phyloP scores from a whole-genome alignment of 2,888 invertebrate species.

The Argyra leucocephala region DNA sequence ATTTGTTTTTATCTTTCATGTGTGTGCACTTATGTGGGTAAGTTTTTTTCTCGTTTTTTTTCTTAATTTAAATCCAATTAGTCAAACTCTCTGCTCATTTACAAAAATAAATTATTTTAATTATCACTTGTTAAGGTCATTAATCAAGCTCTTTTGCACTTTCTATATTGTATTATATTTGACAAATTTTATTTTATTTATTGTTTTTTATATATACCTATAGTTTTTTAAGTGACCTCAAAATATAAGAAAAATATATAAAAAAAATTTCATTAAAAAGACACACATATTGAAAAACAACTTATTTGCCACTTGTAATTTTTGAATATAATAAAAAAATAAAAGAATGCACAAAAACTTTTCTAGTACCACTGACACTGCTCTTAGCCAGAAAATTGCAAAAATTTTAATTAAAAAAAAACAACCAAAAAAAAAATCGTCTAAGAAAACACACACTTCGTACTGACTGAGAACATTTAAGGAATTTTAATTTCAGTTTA shows the following conservation, averaged over 20 bases:
- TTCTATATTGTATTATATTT: too few relatives aligned
- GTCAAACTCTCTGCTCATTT: not conserved
- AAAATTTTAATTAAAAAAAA: not conserved
- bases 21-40: not conserved
- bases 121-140: conserved; percentile 3
- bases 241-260: too few relatives aligned
- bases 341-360: too few relatives aligned
- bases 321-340: too few relatives aligned
- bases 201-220: too few relatives aligned
- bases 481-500: conserved; percentile 1
- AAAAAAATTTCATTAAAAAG: too few relatives aligned
- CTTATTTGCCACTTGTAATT: too few relatives aligned
- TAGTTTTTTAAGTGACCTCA: too few relatives aligned
- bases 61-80: not conserved
- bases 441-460: not conserved
- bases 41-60: not conserved
- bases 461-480: not conserved
- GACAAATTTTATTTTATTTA: too few relatives aligned
- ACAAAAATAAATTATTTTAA: not conserved
- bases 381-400: too few relatives aligned
- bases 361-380: too few relatives aligned
- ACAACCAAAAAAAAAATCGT: not conserved
- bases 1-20: not conserved
- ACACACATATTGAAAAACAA: too few relatives aligned
- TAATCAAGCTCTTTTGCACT: not conserved